Base-by-base conservation (phyloP, 2,797 vertebrate genomes). In the Nyctalus aviator region DNA sequence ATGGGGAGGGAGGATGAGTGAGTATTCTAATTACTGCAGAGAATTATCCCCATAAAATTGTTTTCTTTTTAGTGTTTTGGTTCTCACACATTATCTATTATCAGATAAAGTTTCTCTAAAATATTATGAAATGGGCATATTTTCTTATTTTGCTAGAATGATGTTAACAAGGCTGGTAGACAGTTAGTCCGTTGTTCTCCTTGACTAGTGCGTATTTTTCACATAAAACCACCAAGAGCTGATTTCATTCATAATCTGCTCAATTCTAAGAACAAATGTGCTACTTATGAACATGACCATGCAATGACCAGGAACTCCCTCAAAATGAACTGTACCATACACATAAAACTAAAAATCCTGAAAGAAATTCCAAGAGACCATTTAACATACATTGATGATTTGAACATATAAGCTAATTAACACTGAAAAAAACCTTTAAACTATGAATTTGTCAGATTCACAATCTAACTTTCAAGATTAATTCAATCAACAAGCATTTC, bases 341-440 rank as follows among this genome's bases (percentile, higher is more conserved):
- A 72, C 14, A 62, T 23, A 90, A 88, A 96, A 66, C 69, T 75
- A 71, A 93, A 92, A 72, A 20, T 30, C 41, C 35, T 55, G 13
- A 85, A 79, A 87, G 44, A 57, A 89, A 90, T 66, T 50, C 35
- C 9, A 84, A 66, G 55, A 91, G 13, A 84, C 64, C 68, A 66
- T 82, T 81, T 86, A 55, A 48, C n/a, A 72, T 20, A 23, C 25
- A 46, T 72, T 59, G 27, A 59, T 62, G 8, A 64, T 69, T 73
- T 89, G 17, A 82, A 92, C 2, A 46, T 25, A 11, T 12, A 12
- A 82, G 12, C 37, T 75, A 75, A 57, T 71, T 76, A 78, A 88
- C 3, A 53, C 41, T 68, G n/a, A 92, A 48, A 77, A 78, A 82
- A 25, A 9, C 5, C 25, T 68, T 84, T 59, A 83, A 90, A 64